Percentiles rank a stretch among this genome's conserved stretches.
Conservation (phyloP, 2,113 vertebrate genomes). For the Leptobrachium ailaonicum region DNA sequence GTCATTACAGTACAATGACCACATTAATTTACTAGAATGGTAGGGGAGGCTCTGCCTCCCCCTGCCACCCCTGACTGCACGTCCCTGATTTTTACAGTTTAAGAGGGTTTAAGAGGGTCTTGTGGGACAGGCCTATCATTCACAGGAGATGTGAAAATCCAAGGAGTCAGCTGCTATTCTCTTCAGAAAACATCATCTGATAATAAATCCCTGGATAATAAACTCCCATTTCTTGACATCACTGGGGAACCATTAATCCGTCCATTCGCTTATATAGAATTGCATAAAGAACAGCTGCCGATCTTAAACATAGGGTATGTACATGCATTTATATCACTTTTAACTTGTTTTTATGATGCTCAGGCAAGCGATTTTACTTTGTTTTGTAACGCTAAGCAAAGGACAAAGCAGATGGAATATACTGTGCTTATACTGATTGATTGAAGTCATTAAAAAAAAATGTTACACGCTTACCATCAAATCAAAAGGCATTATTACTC, state of each 20-base stretch:
- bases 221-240: slow-evolving; percentile 6
- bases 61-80: too few species aligned
- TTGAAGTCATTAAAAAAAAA: slow-evolving; percentile 24
- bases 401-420: slow-evolving; percentile 28
- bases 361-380: slow-evolving; percentile 33
- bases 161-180: background rate
- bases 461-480: slow-evolving; percentile 20
- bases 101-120: too few species aligned
- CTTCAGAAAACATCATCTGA: background rate
- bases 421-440: slow-evolving; percentile 19
- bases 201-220: slow-evolving; percentile 20
- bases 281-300: slow-evolving; percentile 32
- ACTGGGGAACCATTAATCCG: slow-evolving; percentile 22
- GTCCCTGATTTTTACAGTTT: too few species aligned
- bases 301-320: slow-evolving; percentile 13
- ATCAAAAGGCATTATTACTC: slow-evolving; percentile 11
- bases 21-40: too few species aligned
- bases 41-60: too few species aligned
- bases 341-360: slow-evolving; percentile 47
- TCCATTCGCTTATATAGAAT: slow-evolving; percentile 3
- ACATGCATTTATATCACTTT: slow-evolving; percentile 49
- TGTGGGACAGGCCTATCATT: background rate
- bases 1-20: too few species aligned
- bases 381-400: slow-evolving; percentile 29
- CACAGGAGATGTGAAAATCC: slow-evolving; percentile 14